Evolutionary conservation across 2,888 invertebrate species (phyloP), one percentile per base, ranked within the genome.

Genomic region (Pollenia griseotomentosa): DNA sequence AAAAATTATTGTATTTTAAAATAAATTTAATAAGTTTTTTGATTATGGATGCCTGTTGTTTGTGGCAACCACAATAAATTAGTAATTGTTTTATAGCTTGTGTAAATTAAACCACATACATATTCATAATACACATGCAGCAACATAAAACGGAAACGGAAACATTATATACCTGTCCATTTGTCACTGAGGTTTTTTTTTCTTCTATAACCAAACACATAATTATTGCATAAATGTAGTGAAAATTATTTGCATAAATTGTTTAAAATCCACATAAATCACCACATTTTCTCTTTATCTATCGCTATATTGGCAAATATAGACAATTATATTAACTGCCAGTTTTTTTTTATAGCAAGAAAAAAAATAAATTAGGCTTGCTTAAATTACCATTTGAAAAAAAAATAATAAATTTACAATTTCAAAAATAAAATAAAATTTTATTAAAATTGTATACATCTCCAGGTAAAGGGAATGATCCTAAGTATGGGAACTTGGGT

Each of bases 181-280:
- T 86, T 88, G 85, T 87, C 86, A 87, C 57, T 87, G 88, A 57
- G 88, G 86, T 85, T 85, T 75, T 23, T 33, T 16, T 5, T 3
- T 19, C 5, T 23, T 48, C 12, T 66, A 16, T 40, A 40, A 33
- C 33, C 44, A n/a, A 40, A 65, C 16, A 46, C 8, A 19, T 9
- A 65, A 16, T 53, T 83, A 74, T 74, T 77, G 33, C 12, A 63
- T 19, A 70, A 55, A 46, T 53, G 14, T 51, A 51, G 11, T 74
- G 33, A 66, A 44, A 61, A 14, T 77, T 63, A 63, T 83, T 68
- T 63, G 44, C 70, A 78, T 48, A 23, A 10, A 57, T 63, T 78
- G 33, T 44, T 57, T 63, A 70, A 51, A 44, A 51, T 33, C 23
- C 33, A 66, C 74, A 68, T 75, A 66, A 73, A 59, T 55, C 42